Conservation (phyloP, 2,797 vertebrate species). For the Squalus acanthias region DNA sequence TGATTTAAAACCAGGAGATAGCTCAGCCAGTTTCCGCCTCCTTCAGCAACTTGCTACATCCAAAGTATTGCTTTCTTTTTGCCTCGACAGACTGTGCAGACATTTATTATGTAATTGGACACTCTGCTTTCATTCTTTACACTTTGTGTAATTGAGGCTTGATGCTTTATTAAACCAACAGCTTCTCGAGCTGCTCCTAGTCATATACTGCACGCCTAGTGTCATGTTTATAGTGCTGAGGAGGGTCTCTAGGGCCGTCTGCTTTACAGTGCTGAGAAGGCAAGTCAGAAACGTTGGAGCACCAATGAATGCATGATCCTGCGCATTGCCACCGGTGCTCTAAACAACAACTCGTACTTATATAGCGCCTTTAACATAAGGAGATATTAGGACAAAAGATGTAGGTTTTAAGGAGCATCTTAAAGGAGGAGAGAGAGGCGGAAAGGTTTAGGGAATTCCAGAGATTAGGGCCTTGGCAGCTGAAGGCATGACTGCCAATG, state of each 20-base stretch:
- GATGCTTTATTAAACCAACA: conserved; percentile 5
- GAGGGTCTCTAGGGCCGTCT: background rate
- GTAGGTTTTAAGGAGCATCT: background rate
- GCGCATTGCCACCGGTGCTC: background rate
- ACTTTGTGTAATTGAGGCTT: conserved; percentile 19
- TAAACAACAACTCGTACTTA: background rate
- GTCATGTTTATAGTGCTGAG: background rate
- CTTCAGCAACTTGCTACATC: conserved; percentile 47
- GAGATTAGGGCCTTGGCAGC: background rate
- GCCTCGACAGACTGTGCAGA: background rate
- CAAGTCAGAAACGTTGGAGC: background rate
- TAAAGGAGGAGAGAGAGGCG: background rate
- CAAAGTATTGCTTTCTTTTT: conserved; percentile 25
- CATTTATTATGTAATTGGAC: background rate
- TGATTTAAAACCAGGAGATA: conserved; percentile 55
- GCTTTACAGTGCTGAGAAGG: background rate
- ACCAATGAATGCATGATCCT: background rate
- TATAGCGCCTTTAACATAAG: background rate
- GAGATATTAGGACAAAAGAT: background rate
- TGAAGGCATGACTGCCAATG: background rate
- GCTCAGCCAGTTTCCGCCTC: conserved; percentile 55
- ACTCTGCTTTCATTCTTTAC: background rate
- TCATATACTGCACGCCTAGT: background rate
- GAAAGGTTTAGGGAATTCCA: background rate
- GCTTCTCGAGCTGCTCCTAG: background rate